Evolutionary conservation across 2,113 vertebrate genomes (phyloP).

Genomic region (Murina feae): DNA sequence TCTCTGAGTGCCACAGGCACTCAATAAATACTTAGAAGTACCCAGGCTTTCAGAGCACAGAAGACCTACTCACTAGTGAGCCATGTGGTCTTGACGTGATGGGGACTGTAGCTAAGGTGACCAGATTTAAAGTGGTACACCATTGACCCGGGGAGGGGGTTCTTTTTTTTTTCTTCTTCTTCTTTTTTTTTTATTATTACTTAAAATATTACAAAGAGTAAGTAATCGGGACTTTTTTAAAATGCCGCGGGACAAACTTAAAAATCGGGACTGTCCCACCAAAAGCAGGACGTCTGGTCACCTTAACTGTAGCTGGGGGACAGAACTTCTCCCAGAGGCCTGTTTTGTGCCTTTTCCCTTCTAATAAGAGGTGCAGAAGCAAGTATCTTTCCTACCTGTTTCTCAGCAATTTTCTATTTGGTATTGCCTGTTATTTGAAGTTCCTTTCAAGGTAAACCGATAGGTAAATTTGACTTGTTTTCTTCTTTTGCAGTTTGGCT

Average conservation of each 20-base stretch:
- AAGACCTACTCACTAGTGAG: not conserved
- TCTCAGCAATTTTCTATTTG: not conserved
- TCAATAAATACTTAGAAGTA: not conserved
- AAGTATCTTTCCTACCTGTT: not conserved
- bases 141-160: too few species aligned
- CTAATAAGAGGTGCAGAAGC: not conserved
- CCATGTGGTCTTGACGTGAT: not conserved
- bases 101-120: not conserved
- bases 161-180: too few species aligned
- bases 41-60: not conserved
- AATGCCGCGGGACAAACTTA: too few species aligned
- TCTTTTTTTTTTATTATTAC: too few species aligned
- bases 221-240: too few species aligned
- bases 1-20: not conserved
- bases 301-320: too few species aligned
- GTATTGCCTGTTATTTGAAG: not conserved
- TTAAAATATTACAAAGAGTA: too few species aligned
- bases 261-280: too few species aligned
- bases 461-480: slow-evolving; percentile 50
- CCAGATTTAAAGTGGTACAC: too few species aligned
- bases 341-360: not conserved
- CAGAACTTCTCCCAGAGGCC: not conserved
- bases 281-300: too few species aligned
- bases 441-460: slow-evolving; percentile 12
- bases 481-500: slow-evolving; percentile 89